Base-by-base conservation (phyloP, 2,888 invertebrate genomes). In the Tyria jacobaeae region DNA sequence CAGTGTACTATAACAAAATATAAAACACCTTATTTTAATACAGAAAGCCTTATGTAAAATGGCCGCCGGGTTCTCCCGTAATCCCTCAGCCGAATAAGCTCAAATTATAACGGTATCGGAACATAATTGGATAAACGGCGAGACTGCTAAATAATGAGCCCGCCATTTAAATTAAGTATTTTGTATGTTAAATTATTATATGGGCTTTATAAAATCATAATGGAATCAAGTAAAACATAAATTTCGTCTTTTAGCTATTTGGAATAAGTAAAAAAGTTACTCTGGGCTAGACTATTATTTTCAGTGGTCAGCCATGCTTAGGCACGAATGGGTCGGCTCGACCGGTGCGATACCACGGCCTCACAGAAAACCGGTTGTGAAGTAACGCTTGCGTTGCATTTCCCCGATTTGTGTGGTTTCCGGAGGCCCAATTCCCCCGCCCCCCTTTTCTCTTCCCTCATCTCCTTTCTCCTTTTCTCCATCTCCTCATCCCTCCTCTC, bases 21-120 rank as follows among this genome's bases (percentile, higher is more conserved):
- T 68, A 60, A 62, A 72, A 68, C 77, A 72, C 68, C 72, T 70
- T 74, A 76, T 76, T 76, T 74, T 68, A 70, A 65, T 76, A 61
- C 50, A 47, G 54, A 34, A 52, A 65, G 77, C 66, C 71, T 76
- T 74, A 74, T 76, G 68, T 60, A 76, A 72, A 74, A 70, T 70
- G 59, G 60, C 61, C 62, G 60, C 7, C 27, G 58, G 65, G 54
- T 67, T 12, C n/a, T n/a, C 15, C 61, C 7, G 55, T 74, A 70
- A 76, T 72, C 66, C 64, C 39, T 7, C 57, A 55, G 59, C 58
- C 76, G 60, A 71, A 75, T 71, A 57, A 60, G 57, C 25, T 34
- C 63, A 65, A 74, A 76, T 76, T 71, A 76, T 51, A 51, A 24
- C 35, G 51, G 35, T 35, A 51, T 51, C 15, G 51, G 15, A 35